phyloP scores from a whole-genome alignment of 2,888 invertebrate genomes.

The Campoletis raptor region DNA sequence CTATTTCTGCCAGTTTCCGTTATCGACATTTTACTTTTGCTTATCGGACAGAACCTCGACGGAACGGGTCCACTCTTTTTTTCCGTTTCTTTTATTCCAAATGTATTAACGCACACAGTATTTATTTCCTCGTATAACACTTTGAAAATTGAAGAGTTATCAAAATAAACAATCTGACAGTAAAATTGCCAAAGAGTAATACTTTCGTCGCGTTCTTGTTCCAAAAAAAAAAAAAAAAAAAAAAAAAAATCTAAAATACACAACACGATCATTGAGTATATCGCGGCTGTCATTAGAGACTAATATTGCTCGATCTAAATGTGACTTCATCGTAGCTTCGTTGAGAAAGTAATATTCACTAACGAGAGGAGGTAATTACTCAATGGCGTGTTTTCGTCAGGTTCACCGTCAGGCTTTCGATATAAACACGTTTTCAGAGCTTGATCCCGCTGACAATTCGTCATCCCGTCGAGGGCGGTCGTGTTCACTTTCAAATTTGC shows the following conservation, averaged over 20 bases:
- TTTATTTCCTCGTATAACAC: not conserved
- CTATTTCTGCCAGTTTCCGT: slow-evolving; percentile 64
- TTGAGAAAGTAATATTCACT: slow-evolving; percentile 81
- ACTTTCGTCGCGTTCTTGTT: not conserved
- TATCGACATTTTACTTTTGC: slow-evolving; percentile 77
- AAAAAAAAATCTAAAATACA: too few species aligned
- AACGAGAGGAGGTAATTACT: slow-evolving; percentile 83
- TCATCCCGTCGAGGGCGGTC: slow-evolving; percentile 52
- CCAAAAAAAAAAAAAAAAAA: not conserved
- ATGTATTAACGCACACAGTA: not conserved
- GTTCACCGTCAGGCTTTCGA: slow-evolving; percentile 58
- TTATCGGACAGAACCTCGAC: slow-evolving; percentile 68
- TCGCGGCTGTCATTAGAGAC: slow-evolving; percentile 45
- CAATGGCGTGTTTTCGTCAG: slow-evolving; percentile 81
- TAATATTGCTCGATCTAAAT: slow-evolving; percentile 73
- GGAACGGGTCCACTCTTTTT: not conserved
- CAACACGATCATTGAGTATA: not conserved
- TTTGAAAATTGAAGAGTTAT: not conserved
- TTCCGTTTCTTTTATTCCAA: not conserved
- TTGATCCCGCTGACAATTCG: slow-evolving; percentile 59
- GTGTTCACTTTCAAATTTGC: slow-evolving; percentile 59
- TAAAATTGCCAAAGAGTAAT: slow-evolving; percentile 30
- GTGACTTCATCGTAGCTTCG: slow-evolving; percentile 74
- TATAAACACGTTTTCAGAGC: slow-evolving; percentile 37
- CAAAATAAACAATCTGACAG: not conserved